Evolutionary conservation across 2,797 vertebrate species (phyloP), one percentile per base, ranked within the genome.

Genomic region (Clarias laeviceps): DNA sequence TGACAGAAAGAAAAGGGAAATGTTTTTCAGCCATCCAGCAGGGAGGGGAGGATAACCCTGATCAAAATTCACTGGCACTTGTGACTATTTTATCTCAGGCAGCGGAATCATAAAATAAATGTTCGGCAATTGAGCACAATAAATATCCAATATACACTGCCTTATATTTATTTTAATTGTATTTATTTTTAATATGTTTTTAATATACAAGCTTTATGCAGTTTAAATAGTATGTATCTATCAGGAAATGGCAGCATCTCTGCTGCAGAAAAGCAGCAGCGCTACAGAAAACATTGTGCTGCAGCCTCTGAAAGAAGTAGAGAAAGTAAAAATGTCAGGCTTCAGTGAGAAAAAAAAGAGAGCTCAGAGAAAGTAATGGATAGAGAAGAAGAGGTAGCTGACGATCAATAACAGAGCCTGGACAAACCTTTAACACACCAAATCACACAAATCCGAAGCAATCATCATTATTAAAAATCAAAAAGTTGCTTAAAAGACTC

Each of bases 201-300:
- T 45, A 9, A 45, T 45, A 9, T 45, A 69, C 4, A 69, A 69
- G 66, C 7, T 69, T 15, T 40, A 40, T 40, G 40, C 1, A 68
- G 45, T 74, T 76, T 61, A 27, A 74, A 5, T 32, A 18, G n/a
- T 2, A 57, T 57, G 40, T 17, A 54, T 76, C 57, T 57, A 5
- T 76, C 20, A 61, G 76, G 76, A 27, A 57, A 78, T 78, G 56
- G 32, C 11, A 18, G 29, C 1, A 0, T 24, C 22, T 62, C 57
- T 62, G n/a, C 57, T 79, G 57, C 76, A 79, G 76, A 79, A 50
- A 59, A 78, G 74, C 54, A 59, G 56, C 11, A 32, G 20, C 20
- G 22, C 32, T 24, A 62, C 32, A 79, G 57, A 29, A 32, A 22
- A 40, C 3, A 0, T 37, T 22, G 9, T 79, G 57, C 22, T 34